Conservation (phyloP, 2,888 invertebrate genomes). For the Linnaemya tessellans region DNA sequence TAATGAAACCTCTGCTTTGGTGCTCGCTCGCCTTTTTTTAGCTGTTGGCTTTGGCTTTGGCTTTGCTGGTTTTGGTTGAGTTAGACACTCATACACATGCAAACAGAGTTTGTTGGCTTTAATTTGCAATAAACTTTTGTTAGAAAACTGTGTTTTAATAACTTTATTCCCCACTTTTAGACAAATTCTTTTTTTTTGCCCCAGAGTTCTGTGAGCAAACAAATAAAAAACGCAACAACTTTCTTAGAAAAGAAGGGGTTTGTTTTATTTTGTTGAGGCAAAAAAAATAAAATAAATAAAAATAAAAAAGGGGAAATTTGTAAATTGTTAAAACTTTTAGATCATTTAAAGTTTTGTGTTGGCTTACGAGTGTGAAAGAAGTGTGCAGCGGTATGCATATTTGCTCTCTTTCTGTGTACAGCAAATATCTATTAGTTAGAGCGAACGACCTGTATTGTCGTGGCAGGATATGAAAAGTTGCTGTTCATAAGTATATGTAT, state of each 20-base stretch:
- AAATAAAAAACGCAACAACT: conserved; percentile 70
- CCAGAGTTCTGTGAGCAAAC: conserved; percentile 51
- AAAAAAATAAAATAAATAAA: conserved; percentile 4
- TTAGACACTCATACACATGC: conserved; percentile 37
- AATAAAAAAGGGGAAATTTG: conserved; percentile 52
- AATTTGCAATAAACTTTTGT: conserved; percentile 72
- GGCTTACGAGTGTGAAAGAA: conserved; percentile 57
- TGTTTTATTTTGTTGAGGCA: conserved; percentile 53
- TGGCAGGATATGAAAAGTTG: conserved; percentile 55
- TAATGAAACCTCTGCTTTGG: conserved; percentile 62
- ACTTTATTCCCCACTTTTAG: conserved; percentile 72
- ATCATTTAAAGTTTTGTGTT: conserved; percentile 72
- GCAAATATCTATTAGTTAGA: conserved; percentile 31
- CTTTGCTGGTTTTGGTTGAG: conserved; percentile 51
- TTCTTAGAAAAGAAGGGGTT: conserved; percentile 71
- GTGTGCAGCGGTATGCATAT: conserved; percentile 14
- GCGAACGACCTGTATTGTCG: conserved; percentile 53
- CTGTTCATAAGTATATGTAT: conserved; percentile 34
- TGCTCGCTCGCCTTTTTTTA: conserved; percentile 39
- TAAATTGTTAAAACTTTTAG: conserved; percentile 72
- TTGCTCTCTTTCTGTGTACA: conserved; percentile 27
- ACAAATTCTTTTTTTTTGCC: conserved; percentile 43
- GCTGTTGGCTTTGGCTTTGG: conserved; percentile 49
- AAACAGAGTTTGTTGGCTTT: conserved; percentile 68
- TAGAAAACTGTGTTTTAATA: conserved; percentile 72